These are phyloP conservation scores for Calliopsis andreniformis DNA, from an alignment of 1,140 invertebrate genomes.

Conservation along the genomic window DNA sequence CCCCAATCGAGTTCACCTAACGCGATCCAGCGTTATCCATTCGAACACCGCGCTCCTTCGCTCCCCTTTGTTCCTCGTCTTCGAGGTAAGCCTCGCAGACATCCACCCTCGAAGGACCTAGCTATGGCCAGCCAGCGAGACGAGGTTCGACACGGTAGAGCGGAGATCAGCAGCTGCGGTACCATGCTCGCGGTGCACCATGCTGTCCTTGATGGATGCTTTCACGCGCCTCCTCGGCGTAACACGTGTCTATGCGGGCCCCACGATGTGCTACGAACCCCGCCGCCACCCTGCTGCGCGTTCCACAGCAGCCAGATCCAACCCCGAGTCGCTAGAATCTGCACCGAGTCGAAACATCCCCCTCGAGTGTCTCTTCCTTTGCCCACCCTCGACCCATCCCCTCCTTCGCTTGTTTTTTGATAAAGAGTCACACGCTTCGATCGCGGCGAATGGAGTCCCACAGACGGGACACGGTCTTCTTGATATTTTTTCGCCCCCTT, in stretches of 20 bases:
- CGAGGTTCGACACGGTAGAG: slow-evolving; percentile 63
- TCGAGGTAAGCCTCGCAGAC: slow-evolving; percentile 46
- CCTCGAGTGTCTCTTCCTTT: neutral
- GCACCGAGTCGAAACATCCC: neutral
- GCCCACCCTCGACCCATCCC: neutral
- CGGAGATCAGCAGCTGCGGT: slow-evolving; percentile 67
- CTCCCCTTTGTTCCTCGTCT: slow-evolving; percentile 50
- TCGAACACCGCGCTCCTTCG: slow-evolving; percentile 31
- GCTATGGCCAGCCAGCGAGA: slow-evolving; percentile 46
- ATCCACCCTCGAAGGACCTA: slow-evolving; percentile 49
- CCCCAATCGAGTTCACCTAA: slow-evolving; percentile 34
- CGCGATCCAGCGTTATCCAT: slow-evolving; percentile 38
- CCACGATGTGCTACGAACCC: neutral
- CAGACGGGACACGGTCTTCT: neutral
- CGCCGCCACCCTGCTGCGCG: neutral
- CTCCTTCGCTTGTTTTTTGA: slow-evolving; percentile 31
- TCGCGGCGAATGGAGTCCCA: neutral
- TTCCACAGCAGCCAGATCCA: slow-evolving; percentile 1
- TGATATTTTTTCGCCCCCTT: slow-evolving; percentile 35
- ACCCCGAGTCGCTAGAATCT: neutral
- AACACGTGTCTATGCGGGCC: slow-evolving; percentile 53
- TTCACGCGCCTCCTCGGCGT: slow-evolving; percentile 53
- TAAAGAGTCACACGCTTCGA: slow-evolving; percentile 27
- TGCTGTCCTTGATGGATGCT: slow-evolving; percentile 70
- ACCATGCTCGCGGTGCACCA: slow-evolving; percentile 63